These are phyloP conservation scores for Xanthia togata DNA, from an alignment of 2,888 invertebrate species.

Conservation along the genomic window DNA sequence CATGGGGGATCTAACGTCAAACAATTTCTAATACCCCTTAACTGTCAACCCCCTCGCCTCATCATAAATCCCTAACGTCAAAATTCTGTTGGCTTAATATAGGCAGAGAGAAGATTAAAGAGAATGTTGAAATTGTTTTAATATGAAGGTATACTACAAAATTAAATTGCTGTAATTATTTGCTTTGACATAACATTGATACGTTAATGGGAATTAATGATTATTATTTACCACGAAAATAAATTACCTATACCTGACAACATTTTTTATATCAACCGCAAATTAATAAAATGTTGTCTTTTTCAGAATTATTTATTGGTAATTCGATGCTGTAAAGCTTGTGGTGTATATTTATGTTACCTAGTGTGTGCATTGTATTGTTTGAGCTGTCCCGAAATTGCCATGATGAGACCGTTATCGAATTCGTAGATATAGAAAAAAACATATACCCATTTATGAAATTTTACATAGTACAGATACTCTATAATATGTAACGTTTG, in stretches of 20 bases:
- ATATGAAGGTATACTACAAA: neutral
- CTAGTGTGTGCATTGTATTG: neutral
- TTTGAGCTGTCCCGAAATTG: neutral
- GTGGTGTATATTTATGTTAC: slow-evolving; percentile 6
- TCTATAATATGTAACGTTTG: neutral
- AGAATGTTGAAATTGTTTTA: slow-evolving; percentile 38
- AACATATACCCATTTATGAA: too few species aligned
- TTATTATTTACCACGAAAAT: neutral
- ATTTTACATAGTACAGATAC: too few species aligned
- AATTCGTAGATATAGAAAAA: slow-evolving; percentile 1
- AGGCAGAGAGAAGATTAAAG: slow-evolving; percentile 26
- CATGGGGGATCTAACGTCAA: slow-evolving; percentile 44
- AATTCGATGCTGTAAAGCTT: slow-evolving; percentile 10
- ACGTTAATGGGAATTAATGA: neutral
- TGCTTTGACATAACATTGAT: slow-evolving; percentile 15
- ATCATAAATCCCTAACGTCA: slow-evolving; percentile 35
- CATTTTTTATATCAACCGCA: slow-evolving; percentile 17
- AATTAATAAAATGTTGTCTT: slow-evolving; percentile 6
- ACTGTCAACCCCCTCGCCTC: slow-evolving; percentile 23
- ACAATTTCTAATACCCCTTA: slow-evolving; percentile 34
- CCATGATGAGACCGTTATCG: neutral
- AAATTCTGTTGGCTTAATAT: slow-evolving; percentile 45
- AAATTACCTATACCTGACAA: neutral
- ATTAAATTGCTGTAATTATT: slow-evolving; percentile 25
- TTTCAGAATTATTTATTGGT: neutral